phyloP scores from a whole-genome alignment of 2,113 vertebrate species.

The Hirundichthys speculiger region DNA sequence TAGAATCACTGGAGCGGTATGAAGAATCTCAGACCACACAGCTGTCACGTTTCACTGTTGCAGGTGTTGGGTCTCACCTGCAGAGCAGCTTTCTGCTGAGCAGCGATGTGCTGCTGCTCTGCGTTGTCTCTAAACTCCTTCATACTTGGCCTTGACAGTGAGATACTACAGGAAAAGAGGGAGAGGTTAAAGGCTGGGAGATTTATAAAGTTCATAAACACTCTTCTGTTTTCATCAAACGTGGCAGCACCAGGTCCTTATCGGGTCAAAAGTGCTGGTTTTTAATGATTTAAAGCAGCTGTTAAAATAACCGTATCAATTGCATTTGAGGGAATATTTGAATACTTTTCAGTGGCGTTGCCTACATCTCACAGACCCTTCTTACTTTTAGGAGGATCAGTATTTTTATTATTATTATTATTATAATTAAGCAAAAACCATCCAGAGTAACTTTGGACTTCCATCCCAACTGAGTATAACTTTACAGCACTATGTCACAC shows the following conservation, averaged over 20 bases:
- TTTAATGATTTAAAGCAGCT: no score
- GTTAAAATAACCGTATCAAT: no score
- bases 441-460: no score
- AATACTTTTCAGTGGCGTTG: no score
- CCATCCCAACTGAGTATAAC: no score
- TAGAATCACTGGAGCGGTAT: neutral
- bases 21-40: neutral
- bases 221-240: slow-evolving; percentile 4
- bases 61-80: slow-evolving; percentile 24
- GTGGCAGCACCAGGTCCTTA: neutral
- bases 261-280: neutral
- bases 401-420: no score
- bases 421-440: no score
- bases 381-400: no score
- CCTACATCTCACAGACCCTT: no score
- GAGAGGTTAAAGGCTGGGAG: neutral
- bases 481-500: no score
- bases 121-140: slow-evolving; percentile 95
- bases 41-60: neutral
- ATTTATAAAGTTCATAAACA: neutral
- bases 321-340: no score
- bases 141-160: slow-evolving; percentile 85
- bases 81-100: slow-evolving; percentile 95
- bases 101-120: slow-evolving; percentile 96
- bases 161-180: slow-evolving; percentile 69